phyloP scores from a whole-genome alignment of 2,888 invertebrate genomes.

The Heliconius sara region DNA sequence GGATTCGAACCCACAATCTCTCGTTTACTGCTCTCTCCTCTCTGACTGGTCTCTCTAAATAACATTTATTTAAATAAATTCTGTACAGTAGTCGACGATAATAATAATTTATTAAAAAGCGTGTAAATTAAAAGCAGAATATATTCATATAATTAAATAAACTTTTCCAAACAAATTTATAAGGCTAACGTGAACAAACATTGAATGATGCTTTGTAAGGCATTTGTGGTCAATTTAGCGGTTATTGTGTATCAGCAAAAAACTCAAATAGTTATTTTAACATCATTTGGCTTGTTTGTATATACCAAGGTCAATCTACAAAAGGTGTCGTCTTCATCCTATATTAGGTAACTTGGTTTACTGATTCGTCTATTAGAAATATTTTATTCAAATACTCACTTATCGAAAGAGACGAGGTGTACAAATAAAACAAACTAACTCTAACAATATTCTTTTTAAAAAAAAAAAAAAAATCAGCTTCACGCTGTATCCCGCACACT shows the following conservation, averaged over 20 bases:
- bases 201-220: background rate
- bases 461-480: no score
- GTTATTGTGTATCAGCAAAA: slow-evolving; percentile 42
- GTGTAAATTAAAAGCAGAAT: background rate
- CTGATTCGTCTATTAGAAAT: slow-evolving; percentile 38
- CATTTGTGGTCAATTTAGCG: background rate
- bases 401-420: background rate
- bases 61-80: background rate
- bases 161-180: background rate
- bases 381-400: background rate
- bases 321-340: slow-evolving; percentile 56
- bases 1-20: no score
- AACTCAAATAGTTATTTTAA: slow-evolving; percentile 42
- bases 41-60: background rate
- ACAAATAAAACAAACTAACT: background rate
- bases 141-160: background rate
- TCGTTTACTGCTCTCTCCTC: no score
- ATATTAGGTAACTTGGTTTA: slow-evolving; percentile 59
- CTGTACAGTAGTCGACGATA: background rate
- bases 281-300: slow-evolving; percentile 50
- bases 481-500: no score
- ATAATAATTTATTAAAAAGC: background rate
- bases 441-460: background rate
- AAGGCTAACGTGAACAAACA: background rate
- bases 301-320: slow-evolving; percentile 59